Base-by-base conservation (phyloP, 1,140 invertebrate genomes). In the Bactericera cockerelli region DNA sequence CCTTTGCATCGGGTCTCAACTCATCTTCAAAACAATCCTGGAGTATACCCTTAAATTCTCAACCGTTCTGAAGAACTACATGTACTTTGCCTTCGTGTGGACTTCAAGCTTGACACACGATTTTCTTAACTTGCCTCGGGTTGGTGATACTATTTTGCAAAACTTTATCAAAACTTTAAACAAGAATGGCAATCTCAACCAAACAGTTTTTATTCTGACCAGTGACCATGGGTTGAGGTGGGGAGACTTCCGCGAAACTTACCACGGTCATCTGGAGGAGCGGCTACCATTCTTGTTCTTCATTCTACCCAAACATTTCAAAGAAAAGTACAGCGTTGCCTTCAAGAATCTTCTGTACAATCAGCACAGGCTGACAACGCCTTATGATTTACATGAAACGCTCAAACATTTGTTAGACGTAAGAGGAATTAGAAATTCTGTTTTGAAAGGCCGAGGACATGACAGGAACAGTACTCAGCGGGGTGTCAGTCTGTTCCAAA, bases 141-240 rank as follows among this genome's bases (percentile, higher is more conserved):
- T 73, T 1, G 75, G 70, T 0, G 77, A 79, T 49, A 6, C n/a
- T 19, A 56, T 28, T 19, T n/a, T 28, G 13, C 14, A 56, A 25
- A 56, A 26, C 6, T 56, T 56, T 11, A 22, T 56, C 6, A 26
- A 25, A 56, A 56, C 11, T 6, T 56, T 56, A 22, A 56, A n/a
- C 55, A 25, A 72, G 0, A 71, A 74, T 13, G 77, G 79, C 0
- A 74, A 79, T 14, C 70, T 85, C 62, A 77, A 87, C 36, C 77
- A 82, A 49, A 81, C 81, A 0, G 71, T 85, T 64, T 68, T 96
- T 0, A 75, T 96, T 25, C 79, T 95, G n/a, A 76, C 93, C 63
- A 93, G 90, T 66, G 94, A 98, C 71, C 94, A 98, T 70, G 93
- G 94, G 0, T 83, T 93, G 66, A 71, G 94, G 26, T 95, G 87